phyloP scores from a whole-genome alignment of 2,797 vertebrate species.

The Fundulus diaphanus region DNA sequence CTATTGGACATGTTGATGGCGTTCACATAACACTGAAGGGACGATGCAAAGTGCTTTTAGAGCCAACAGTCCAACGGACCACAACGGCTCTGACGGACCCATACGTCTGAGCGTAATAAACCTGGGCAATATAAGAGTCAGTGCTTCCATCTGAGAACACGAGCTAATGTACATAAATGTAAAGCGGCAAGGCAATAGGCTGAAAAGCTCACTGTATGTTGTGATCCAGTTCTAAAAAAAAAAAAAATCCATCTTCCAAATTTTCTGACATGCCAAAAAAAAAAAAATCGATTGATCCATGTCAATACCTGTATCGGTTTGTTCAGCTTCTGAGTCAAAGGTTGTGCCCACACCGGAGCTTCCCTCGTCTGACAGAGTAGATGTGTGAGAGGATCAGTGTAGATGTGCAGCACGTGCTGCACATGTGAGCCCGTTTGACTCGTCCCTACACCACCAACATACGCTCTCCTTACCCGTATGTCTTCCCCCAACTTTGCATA shows the following conservation, averaged over 20 bases:
- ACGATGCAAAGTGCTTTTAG: constrained; percentile 34
- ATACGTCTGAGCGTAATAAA: constrained; percentile 31
- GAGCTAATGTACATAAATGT: constrained; percentile 61
- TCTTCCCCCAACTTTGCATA: constrained; percentile 37
- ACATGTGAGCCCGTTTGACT: constrained; percentile 25
- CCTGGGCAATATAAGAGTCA: constrained; percentile 75
- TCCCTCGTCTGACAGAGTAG: constrained; percentile 21
- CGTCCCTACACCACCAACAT: constrained; percentile 26
- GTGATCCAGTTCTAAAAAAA: constrained; percentile 50
- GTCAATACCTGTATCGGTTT: not conserved
- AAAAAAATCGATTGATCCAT: not conserved
- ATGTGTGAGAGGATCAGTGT: constrained; percentile 22
- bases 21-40: constrained; percentile 54
- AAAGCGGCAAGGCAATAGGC: constrained; percentile 52
- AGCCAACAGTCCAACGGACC: constrained; percentile 47
- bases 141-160: constrained; percentile 75
- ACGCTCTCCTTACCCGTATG: constrained; percentile 16
- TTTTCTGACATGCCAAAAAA: constrained; percentile 1
- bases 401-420: constrained; percentile 24
- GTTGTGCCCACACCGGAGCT: constrained; percentile 13
- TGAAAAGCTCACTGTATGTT: constrained; percentile 26
- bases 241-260: constrained; percentile 58
- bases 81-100: constrained; percentile 25
- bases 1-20: constrained; percentile 45
- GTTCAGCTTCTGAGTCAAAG: constrained; percentile 24